Percentiles rank a stretch among this genome's conserved stretches.
phyloP scores from a whole-genome alignment of 2,797 vertebrate genomes.

The Jordanella pulchra region DNA sequence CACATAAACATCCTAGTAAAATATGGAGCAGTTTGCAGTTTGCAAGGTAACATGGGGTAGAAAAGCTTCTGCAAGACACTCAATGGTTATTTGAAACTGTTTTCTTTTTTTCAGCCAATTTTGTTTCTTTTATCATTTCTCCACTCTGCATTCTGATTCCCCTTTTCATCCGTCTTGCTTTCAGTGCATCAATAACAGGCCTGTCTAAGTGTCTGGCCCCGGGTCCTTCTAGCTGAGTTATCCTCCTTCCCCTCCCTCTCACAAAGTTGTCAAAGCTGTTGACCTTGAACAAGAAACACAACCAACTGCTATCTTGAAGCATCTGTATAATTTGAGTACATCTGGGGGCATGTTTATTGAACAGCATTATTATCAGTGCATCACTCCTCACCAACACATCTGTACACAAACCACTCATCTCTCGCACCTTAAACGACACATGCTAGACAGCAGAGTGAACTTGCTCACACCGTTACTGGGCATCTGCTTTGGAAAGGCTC shows the following conservation, averaged over 20 bases:
- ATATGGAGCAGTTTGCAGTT: no score
- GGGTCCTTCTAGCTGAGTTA: slow-evolving; percentile 25
- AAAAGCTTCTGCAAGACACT: background rate
- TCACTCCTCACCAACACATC: slow-evolving; percentile 13
- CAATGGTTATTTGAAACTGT: background rate
- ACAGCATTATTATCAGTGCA: slow-evolving; percentile 21
- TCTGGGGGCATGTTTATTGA: slow-evolving; percentile 11
- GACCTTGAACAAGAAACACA: slow-evolving; percentile 44
- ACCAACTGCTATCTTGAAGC: slow-evolving; percentile 33
- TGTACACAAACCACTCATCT: slow-evolving; percentile 10
- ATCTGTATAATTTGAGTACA: slow-evolving; percentile 17
- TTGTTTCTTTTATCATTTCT: slow-evolving; percentile 9
- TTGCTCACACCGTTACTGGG: slow-evolving; percentile 12
- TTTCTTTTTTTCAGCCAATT: background rate
- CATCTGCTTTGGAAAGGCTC: slow-evolving; percentile 33
- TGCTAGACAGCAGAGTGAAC: background rate
- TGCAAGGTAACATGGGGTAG: no score
- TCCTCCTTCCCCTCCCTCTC: slow-evolving; percentile 22
- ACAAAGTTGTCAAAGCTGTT: background rate
- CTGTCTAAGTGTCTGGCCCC: slow-evolving; percentile 40
- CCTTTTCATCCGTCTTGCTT: slow-evolving; percentile 34
- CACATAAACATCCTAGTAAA: no score
- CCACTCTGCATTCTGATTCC: slow-evolving; percentile 32
- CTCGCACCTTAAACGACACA: slow-evolving; percentile 7
- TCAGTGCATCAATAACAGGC: slow-evolving; percentile 50